Conservation (phyloP, 2,113 vertebrate genomes). For the Gymnarchus niloticus region DNA sequence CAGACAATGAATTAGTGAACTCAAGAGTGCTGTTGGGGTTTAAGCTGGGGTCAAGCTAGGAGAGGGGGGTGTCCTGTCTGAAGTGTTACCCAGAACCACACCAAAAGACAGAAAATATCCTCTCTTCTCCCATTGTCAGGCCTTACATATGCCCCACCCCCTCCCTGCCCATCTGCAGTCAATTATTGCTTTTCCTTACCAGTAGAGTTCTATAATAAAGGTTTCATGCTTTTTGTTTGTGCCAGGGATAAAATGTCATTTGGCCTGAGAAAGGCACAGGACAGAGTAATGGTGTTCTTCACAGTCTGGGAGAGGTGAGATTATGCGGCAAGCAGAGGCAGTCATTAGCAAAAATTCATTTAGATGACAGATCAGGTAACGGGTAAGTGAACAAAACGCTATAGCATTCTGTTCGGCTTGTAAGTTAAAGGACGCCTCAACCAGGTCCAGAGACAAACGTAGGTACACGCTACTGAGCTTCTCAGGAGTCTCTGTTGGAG, state of each 20-base stretch:
- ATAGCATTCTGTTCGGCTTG: background rate
- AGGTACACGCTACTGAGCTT: background rate
- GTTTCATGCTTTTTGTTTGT: slow-evolving; percentile 22
- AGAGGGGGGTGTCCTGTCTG: background rate
- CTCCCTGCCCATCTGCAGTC: slow-evolving; percentile 16
- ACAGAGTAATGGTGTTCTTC: background rate
- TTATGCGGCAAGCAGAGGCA: background rate
- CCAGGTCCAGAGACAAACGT: background rate
- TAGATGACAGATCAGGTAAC: background rate
- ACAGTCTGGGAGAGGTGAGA: background rate
- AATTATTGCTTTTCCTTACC: slow-evolving; percentile 48
- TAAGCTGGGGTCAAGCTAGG: background rate
- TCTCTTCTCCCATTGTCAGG: background rate
- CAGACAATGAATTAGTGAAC: slow-evolving; percentile 21
- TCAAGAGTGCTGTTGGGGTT: background rate
- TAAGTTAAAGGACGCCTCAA: background rate
- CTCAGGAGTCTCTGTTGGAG: background rate
- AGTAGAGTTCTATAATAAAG: slow-evolving; percentile 38
- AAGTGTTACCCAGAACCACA: background rate
- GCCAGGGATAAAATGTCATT: background rate
- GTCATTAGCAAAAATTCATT: background rate
- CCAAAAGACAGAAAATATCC: too few relatives aligned
- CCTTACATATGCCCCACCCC: background rate
- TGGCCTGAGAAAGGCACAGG: background rate
- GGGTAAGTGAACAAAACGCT: background rate